phyloP scores from a whole-genome alignment of 1,140 invertebrate genomes.

The Chymomyza costata region DNA sequence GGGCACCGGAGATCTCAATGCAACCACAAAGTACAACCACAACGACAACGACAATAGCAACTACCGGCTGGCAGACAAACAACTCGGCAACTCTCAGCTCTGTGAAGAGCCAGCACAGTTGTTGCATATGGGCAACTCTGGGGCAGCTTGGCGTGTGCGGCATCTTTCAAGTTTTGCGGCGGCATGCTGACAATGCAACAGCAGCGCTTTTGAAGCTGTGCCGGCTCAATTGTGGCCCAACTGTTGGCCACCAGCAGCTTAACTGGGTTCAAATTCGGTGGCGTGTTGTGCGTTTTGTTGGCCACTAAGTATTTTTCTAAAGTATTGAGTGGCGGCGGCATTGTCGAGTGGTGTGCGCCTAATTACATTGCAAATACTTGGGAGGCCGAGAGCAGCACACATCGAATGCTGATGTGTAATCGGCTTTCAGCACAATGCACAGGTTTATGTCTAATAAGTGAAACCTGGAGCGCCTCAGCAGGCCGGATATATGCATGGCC shows the following conservation, averaged over 20 bases:
- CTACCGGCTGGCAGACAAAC: too few species aligned
- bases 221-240: slow-evolving; percentile 4
- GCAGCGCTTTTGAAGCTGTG: slow-evolving; percentile 33
- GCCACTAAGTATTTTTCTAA: slow-evolving; percentile 34
- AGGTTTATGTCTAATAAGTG: too few species aligned
- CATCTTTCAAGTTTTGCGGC: slow-evolving; percentile 57
- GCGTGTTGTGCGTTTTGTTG: slow-evolving; percentile 1
- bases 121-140: background rate
- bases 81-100: too few species aligned
- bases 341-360: slow-evolving; percentile 29
- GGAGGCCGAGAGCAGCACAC: slow-evolving; percentile 46
- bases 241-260: background rate
- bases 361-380: slow-evolving; percentile 65
- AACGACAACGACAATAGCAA: too few species aligned
- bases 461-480: too few species aligned
- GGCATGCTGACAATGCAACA: slow-evolving; percentile 57
- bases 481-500: slow-evolving; percentile 69
- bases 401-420: slow-evolving; percentile 49
- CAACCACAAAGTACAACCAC: too few species aligned
- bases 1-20: too few species aligned
- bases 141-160: slow-evolving; percentile 40
- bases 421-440: too few species aligned
- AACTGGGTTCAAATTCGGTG: too few species aligned
- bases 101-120: background rate
- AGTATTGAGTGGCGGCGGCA: slow-evolving; percentile 11